Percentiles rank a stretch among this genome's conserved stretches.
Evolutionary conservation across 1,140 invertebrate species (phyloP).

Genomic region (Tetramorium alpestre): DNA sequence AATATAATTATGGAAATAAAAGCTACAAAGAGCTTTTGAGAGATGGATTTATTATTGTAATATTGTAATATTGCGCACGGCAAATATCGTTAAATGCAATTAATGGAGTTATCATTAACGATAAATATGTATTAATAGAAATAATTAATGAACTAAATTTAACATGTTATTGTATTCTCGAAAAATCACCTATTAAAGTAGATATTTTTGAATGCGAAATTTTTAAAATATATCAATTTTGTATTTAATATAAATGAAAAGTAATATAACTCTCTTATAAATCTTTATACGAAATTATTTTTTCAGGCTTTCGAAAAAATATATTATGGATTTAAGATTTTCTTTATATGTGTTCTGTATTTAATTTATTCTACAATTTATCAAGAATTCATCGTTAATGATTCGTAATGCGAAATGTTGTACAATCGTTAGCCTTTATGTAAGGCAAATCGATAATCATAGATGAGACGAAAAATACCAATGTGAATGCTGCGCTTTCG

Average conservation of each 20-base stretch:
- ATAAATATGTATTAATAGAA: background rate
- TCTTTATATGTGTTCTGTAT: background rate
- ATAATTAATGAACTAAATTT: background rate
- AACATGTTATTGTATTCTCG: background rate
- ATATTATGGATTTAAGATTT: background rate
- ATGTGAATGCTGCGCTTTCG: background rate
- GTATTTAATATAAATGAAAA: background rate
- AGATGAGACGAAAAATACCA: background rate
- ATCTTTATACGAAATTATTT: background rate
- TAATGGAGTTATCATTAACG: background rate
- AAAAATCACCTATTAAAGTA: background rate
- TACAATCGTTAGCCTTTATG: background rate
- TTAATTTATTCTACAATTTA: background rate
- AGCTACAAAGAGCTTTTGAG: background rate
- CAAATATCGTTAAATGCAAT: background rate
- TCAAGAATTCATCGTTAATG: background rate
- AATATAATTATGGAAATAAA: background rate
- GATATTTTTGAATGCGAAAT: background rate
- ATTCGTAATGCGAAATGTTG: background rate
- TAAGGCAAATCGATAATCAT: slow-evolving; percentile 11
- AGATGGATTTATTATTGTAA: background rate
- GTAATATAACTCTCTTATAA: background rate
- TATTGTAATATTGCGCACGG: background rate
- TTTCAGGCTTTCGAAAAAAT: background rate
- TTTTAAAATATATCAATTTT: background rate